A percentile compares a stretch with the other conserved stretches of the same genome.
phyloP scores from a whole-genome alignment of 1,140 invertebrate genomes.

The Chironomus tepperi region DNA sequence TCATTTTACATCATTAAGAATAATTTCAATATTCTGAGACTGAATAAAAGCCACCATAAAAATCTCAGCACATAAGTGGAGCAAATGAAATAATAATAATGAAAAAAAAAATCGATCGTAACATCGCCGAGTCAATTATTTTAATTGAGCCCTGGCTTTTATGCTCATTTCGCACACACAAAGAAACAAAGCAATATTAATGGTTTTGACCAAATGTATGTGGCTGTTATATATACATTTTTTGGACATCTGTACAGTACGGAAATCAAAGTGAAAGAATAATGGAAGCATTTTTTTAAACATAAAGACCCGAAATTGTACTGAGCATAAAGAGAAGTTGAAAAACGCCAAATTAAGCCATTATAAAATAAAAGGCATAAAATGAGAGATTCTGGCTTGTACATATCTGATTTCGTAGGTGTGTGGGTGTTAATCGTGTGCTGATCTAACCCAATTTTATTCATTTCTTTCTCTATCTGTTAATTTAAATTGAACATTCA shows the following conservation, averaged over 20 bases:
- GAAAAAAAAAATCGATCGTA: neutral
- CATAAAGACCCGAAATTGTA: neutral
- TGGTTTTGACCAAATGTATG: neutral
- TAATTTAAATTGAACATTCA: neutral
- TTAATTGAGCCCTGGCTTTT: conserved; percentile 6
- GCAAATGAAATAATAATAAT: neutral
- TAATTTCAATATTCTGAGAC: too few relatives aligned
- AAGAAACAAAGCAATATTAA: neutral
- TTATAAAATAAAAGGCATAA: neutral
- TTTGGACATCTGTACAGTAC: conserved; percentile 1
- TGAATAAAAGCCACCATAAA: too few relatives aligned
- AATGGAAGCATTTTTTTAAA: neutral
- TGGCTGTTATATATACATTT: neutral
- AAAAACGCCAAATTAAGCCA: neutral
- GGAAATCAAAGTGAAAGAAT: conserved; percentile 13
- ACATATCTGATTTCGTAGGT: neutral
- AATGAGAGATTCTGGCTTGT: neutral
- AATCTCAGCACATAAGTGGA: neutral
- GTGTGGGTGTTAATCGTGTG: conserved; percentile 2
- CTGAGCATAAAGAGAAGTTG: neutral
- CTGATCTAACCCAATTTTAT: neutral
- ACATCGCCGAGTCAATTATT: conserved; percentile 7
- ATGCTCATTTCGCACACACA: neutral
- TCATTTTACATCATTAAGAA: too few relatives aligned
- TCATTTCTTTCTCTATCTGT: neutral